Conservation (phyloP, 2,797 vertebrate genomes). For the Chanos chanos region DNA sequence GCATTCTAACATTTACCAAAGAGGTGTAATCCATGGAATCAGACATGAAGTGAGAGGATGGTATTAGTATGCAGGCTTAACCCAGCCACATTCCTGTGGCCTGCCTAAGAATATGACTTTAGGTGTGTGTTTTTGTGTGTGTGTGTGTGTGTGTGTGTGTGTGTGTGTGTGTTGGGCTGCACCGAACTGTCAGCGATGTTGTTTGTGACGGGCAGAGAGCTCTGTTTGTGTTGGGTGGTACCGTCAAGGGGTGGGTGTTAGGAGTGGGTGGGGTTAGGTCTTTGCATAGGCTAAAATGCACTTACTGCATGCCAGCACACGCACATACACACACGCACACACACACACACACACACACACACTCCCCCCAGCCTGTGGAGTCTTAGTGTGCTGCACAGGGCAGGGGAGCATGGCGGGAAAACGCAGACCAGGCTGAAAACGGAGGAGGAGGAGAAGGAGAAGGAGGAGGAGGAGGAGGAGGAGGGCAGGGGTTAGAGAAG, state of each 20-base stretch:
- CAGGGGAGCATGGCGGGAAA: conserved; percentile 51
- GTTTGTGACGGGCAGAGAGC: conserved; percentile 71
- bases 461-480: background rate
- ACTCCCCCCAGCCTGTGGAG: conserved; percentile 51
- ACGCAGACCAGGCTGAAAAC: conserved; percentile 54
- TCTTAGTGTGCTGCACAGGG: conserved; percentile 20
- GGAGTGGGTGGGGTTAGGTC: conserved; percentile 78
- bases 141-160: conserved; percentile 10
- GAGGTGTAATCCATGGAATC: conserved; percentile 41
- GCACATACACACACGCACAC: conserved; percentile 10
- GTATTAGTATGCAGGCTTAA: conserved; percentile 44
- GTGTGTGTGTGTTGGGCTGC: conserved; percentile 21
- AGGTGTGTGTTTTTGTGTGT: conserved; percentile 28
- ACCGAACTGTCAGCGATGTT: conserved; percentile 54
- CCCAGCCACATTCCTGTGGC: conserved; percentile 50
- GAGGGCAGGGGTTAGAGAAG: background rate
- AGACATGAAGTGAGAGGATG: conserved; percentile 21
- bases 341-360: conserved; percentile 11
- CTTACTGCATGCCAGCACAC: conserved; percentile 74
- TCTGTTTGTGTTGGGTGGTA: conserved; percentile 75
- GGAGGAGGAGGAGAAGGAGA: conserved; percentile 34
- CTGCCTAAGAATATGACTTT: conserved; percentile 46
- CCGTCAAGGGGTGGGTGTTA: conserved; percentile 66
- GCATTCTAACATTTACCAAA: conserved; percentile 46
- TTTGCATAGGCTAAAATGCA: conserved; percentile 78